Evolutionary conservation across 2,797 vertebrate genomes (phyloP).

Genomic region (Semotilus atromaculatus): DNA sequence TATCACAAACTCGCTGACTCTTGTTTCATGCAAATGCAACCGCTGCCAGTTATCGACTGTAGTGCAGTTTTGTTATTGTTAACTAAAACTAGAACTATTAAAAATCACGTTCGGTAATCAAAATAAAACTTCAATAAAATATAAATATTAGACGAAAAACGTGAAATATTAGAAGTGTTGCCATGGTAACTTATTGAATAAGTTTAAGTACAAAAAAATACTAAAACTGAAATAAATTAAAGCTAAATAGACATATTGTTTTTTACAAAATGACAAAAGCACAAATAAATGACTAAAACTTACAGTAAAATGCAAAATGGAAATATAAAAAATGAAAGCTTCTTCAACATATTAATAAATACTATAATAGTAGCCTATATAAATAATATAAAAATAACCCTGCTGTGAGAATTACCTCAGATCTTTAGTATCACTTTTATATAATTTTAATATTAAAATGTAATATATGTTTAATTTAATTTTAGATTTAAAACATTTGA

Average conservation of each 20-base stretch:
- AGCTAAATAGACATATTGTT: neutral
- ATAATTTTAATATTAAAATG: too few relatives aligned
- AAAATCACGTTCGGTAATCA: neutral
- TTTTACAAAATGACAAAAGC: neutral
- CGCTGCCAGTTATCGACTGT: too few relatives aligned
- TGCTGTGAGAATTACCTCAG: neutral
- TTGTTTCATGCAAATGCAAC: neutral
- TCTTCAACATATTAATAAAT: neutral
- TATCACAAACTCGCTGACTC: neutral
- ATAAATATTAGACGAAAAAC: neutral
- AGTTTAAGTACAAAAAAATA: neutral
- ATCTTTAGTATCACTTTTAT: too few relatives aligned
- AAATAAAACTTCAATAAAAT: neutral
- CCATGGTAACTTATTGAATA: neutral
- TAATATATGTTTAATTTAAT: neutral
- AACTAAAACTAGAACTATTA: neutral
- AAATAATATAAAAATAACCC: neutral
- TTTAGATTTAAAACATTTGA: neutral
- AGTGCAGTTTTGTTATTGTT: neutral
- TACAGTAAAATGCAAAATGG: neutral
- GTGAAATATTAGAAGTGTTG: neutral
- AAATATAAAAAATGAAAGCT: neutral
- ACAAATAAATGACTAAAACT: neutral
- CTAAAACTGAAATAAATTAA: neutral
- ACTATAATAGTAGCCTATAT: neutral